A percentile compares a stretch with the other conserved stretches of the same genome.
Evolutionary conservation across 1,140 invertebrate species (phyloP).

Genomic region (Laodelphax striatellus): DNA sequence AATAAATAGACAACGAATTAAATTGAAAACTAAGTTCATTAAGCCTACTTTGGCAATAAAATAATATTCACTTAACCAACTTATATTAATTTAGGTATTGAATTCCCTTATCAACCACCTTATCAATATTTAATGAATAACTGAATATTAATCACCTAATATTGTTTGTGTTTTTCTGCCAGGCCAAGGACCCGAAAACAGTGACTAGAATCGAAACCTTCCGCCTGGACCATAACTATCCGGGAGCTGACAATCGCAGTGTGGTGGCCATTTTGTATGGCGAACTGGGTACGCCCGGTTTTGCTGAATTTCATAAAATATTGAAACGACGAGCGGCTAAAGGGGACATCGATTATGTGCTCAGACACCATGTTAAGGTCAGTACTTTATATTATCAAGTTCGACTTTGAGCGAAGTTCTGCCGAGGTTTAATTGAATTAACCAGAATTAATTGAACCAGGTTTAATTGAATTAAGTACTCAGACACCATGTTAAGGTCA

Average conservation of each 20-base stretch:
- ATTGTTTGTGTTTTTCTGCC: background rate
- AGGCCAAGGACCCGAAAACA: background rate
- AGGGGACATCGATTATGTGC: slow-evolving; percentile 70
- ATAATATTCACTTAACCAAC: too few species aligned
- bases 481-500: slow-evolving; percentile 71
- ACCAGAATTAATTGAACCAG: too few species aligned
- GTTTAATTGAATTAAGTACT: slow-evolving; percentile 82
- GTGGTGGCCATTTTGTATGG: slow-evolving; percentile 71
- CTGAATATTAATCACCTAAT: too few species aligned
- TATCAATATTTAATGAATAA: too few species aligned
- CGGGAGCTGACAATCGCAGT: slow-evolving; percentile 52
- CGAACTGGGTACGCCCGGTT: slow-evolving; percentile 65
- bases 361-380: slow-evolving; percentile 76
- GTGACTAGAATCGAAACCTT: slow-evolving; percentile 44
- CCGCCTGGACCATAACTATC: slow-evolving; percentile 76
- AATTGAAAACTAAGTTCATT: too few species aligned
- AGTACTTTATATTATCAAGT: too few species aligned
- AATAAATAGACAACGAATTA: too few species aligned
- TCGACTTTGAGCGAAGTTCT: too few species aligned
- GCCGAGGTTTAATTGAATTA: too few species aligned
- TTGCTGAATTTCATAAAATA: slow-evolving; percentile 59
- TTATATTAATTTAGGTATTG: too few species aligned
- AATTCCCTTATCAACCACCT: too few species aligned
- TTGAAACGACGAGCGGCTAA: slow-evolving; percentile 52
- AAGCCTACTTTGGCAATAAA: too few species aligned